Conservation (phyloP, 2,113 vertebrate species). For the Ophthalmolycus amberensis region DNA sequence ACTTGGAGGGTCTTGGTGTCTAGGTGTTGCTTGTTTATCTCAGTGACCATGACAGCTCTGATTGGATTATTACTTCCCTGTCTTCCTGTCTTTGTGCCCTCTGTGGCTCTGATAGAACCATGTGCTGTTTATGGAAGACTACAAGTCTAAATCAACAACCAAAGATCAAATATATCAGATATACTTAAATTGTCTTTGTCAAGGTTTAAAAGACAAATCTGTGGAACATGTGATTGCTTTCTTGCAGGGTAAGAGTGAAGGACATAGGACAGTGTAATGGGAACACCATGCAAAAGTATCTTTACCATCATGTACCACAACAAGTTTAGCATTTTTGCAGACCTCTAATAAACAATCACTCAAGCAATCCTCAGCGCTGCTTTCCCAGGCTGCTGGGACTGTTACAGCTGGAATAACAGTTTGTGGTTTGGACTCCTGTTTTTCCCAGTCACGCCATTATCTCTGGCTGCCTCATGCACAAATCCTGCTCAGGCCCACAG, state of each 20-base stretch:
- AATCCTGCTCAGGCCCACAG: constrained; percentile 29
- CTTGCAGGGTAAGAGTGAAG: neutral
- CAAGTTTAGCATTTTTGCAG: constrained; percentile 65
- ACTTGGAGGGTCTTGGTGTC: constrained; percentile 21
- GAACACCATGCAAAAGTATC: constrained; percentile 28
- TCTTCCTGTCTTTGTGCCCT: constrained; percentile 45
- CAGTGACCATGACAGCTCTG: constrained; percentile 48
- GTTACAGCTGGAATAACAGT: constrained; percentile 86
- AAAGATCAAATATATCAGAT: constrained; percentile 3
- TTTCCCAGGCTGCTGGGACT: constrained; percentile 82
- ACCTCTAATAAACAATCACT: constrained; percentile 64
- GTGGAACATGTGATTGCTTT: constrained; percentile 1
- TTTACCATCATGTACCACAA: constrained; percentile 40
- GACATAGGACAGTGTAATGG: constrained; percentile 1
- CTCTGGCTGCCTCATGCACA: constrained; percentile 50
- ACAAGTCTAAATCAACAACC: neutral
- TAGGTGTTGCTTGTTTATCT: constrained; percentile 50
- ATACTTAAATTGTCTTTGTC: neutral
- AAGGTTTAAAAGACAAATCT: neutral
- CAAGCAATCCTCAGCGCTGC: constrained; percentile 46
- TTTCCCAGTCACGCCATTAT: constrained; percentile 75
- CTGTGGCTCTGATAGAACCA: neutral
- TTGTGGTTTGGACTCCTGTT: constrained; percentile 72
- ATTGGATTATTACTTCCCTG: constrained; percentile 56
- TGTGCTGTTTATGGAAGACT: constrained; percentile 37